Evolutionary conservation across 92 coral and sea anemone species (phyloP), one percentile per base, ranked within the genome.

Genomic region (Pocillopora grandis): DNA sequence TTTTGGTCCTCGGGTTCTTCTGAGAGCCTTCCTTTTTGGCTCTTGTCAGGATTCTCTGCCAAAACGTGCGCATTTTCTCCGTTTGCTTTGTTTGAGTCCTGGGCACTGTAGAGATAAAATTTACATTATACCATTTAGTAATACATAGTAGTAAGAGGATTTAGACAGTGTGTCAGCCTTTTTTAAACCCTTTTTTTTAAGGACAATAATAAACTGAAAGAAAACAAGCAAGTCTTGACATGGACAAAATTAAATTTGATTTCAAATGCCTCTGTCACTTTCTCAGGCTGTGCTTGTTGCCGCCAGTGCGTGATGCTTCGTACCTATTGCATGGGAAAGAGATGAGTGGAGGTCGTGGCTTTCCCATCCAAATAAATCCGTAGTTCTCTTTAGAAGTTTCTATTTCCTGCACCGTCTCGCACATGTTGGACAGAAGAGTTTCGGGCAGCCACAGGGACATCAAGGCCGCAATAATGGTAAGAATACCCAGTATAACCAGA

Each of bases 361-460:
- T 74, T 33, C 66, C 86, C 86, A 83, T 83, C 86, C 86, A 83
- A 21, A 83, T 65, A 33, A 83, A 19, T 19, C 88, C 82, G 70
- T 84, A 84, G 31, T 64, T 77, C 71, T 84, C 88, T 3, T 7
- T 37, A n/a, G 82, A 76, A 16, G 0, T 84, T 58, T 83, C 72
- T 2, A 90, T 82, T 48, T 91, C 91, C 5, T 85, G 92, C 36
- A 94, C 87, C 71, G 95, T 94, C 76, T 94, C 93, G 65, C 73
- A 81, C 88, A 94, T 90, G 31, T 93, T 84, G 2, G 86, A 79
- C 55, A 88, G 86, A 12, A 85, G 88, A 33, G 98, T 94, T 80
- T 94, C 98, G 15, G 98, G 98, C 52, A 94, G 60, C 83, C 90
- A 87, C 63, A 94, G 84, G 62, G 93, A 89, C 42, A 84, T 72